Base-by-base conservation (phyloP, 2,888 invertebrate species). In the Falcaria lacertinaria region DNA sequence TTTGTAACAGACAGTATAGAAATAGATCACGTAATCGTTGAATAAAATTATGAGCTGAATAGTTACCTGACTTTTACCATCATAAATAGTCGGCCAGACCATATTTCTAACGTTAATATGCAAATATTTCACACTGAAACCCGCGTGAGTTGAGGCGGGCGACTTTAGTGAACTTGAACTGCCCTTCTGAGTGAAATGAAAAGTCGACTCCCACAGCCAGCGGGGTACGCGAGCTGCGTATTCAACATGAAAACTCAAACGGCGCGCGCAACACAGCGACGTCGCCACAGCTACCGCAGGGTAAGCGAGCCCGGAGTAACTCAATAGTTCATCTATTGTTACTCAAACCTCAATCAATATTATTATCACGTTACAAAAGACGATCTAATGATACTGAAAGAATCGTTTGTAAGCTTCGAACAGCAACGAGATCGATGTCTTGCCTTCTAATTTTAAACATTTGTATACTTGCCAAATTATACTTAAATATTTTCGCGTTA, bases 101-200 rank as follows among this genome's bases (percentile, higher is more conserved):
- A 90, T 84, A 43, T 74, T 78, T 52, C 65, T 58, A 52, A 61
- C 47, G 51, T 51, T 62, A 45, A 45, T 58, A 62, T 75, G 74
- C 45, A 78, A 60, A 42, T 57, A 64, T 69, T 65, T 76, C 57
- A 67, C 66, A 69, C 70, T 64, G 61, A 70, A 74, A 66, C 60
- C 63, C 52, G 64, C 63, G 70, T 61, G 65, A 64, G 72, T 72
- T 75, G 74, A 74, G 56, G 64, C 70, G 63, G 66, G 69, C 74
- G 74, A 74, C 76, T 74, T 74, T 74, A 71, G 79, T 88, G 90
- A 85, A 86, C 90, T 90, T 90, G 89, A 89, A 84, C 82, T 87
- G 90, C 85, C 90, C 90, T 89, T 89, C 78, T 76, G 69, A 67
- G 73, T 74, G 75, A 76, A 80, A 86, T 74, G 75, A 76, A 80